phyloP scores from a whole-genome alignment of 1,140 invertebrate species.

The Lutraria rhynchaena region DNA sequence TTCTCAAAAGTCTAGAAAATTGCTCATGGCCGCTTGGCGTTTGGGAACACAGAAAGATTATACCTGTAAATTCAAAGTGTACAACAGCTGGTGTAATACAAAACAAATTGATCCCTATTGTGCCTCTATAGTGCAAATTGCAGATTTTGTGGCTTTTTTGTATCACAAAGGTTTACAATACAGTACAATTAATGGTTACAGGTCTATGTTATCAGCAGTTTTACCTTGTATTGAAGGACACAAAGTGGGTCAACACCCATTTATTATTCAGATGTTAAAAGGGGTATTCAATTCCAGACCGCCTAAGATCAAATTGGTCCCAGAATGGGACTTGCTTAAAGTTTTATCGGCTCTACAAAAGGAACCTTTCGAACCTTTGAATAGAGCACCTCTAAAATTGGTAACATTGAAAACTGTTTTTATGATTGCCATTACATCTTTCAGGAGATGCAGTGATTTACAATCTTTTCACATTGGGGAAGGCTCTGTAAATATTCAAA shows the following conservation, averaged over 20 bases:
- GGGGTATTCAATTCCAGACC: conserved; percentile 28
- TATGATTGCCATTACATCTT: conserved; percentile 21
- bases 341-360: conserved; percentile 22
- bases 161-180: conserved; percentile 4
- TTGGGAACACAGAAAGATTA: conserved; percentile 46
- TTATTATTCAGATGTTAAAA: conserved; percentile 2
- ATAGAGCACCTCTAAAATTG: neutral
- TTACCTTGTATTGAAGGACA: neutral
- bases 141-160: conserved; percentile 26
- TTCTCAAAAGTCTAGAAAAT: conserved; percentile 33
- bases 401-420: conserved; percentile 22
- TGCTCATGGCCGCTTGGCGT: conserved; percentile 18
- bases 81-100: conserved; percentile 51
- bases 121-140: conserved; percentile 11
- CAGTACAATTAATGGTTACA: conserved; percentile 32
- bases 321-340: conserved; percentile 32
- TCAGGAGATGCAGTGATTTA: conserved; percentile 28
- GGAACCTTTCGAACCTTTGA: conserved; percentile 30
- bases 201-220: conserved; percentile 34
- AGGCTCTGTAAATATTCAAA: conserved; percentile 3
- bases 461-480: conserved; percentile 1
- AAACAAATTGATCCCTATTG: conserved; percentile 28
- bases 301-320: conserved; percentile 10
- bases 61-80: conserved; percentile 35
- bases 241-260: conserved; percentile 14